Evolutionary conservation across 1,140 invertebrate species (phyloP).

Genomic region (Batillaria attramentaria): DNA sequence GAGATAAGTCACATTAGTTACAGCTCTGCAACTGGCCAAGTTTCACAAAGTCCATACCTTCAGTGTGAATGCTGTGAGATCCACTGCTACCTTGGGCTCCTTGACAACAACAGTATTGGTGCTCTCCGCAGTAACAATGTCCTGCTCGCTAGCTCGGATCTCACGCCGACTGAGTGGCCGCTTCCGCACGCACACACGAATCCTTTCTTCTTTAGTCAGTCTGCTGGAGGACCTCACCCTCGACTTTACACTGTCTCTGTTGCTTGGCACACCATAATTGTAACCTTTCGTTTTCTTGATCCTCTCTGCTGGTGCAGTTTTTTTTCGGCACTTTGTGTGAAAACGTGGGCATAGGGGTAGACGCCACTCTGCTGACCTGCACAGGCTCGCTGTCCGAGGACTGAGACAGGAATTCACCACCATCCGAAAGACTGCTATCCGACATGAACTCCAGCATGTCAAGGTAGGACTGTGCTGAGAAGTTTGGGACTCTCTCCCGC

Average conservation of each 20-base stretch:
- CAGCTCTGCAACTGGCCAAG: too few species aligned
- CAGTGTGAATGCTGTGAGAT: slow-evolving; percentile 90
- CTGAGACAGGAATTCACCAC: background rate
- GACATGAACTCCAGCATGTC: slow-evolving; percentile 41
- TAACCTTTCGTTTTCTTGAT: slow-evolving; percentile 51
- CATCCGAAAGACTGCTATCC: slow-evolving; percentile 37
- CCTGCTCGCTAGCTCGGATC: slow-evolving; percentile 80
- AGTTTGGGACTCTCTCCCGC: slow-evolving; percentile 43
- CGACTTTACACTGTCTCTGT: slow-evolving; percentile 29
- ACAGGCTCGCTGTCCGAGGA: slow-evolving; percentile 19
- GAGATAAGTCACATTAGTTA: too few species aligned
- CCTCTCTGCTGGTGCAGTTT: slow-evolving; percentile 20
- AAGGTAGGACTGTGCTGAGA: slow-evolving; percentile 39
- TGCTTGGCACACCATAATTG: slow-evolving; percentile 67
- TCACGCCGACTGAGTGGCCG: slow-evolving; percentile 93
- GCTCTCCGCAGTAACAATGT: slow-evolving; percentile 94
- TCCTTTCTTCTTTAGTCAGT: slow-evolving; percentile 70
- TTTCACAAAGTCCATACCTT: slow-evolving; percentile 62
- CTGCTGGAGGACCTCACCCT: slow-evolving; percentile 30
- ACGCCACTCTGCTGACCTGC: too few species aligned
- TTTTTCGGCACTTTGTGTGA: background rate
- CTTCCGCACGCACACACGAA: slow-evolving; percentile 97
- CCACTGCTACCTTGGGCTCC: slow-evolving; percentile 97
- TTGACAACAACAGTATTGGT: slow-evolving; percentile 95
- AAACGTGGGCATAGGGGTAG: background rate